Evolutionary conservation across 92 coral and sea anemone genomes (phyloP), one percentile per base, ranked within the genome.

Genomic region (Scolanthus callimorphus): DNA sequence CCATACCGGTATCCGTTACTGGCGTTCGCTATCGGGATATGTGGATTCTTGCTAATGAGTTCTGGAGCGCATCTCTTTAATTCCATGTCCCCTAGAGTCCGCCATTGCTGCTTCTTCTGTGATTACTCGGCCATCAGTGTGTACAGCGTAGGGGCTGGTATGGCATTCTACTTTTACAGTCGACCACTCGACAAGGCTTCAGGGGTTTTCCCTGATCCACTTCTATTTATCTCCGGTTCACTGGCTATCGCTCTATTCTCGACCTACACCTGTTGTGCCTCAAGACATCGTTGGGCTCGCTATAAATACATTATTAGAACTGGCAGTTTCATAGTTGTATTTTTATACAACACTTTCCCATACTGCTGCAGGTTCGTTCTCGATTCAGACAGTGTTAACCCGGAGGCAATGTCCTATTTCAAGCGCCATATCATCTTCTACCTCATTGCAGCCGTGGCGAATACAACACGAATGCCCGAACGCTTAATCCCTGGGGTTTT

Each of bases 21-120:
- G 26, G 88, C 95, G 28, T 89, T 89, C 48, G 95, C 99, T 2
- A 27, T 89, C 22, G 91, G 99, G 31, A 89, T 89, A 34, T 94
- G 99, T 51, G 96, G 96, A 1, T 94, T 94, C 56, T 65, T 85
- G 20, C 59, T 86, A 49, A 94, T 94, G 99, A 94, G 99, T 61
- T 84, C 88, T 0, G 96, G 99, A 6, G 97, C 99, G 11, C 99
- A 94, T 63, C 90, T 84, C 44, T 94, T 94, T 49, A 94, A 94
- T 29, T 94, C 88, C 25, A 94, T 94, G 99, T 94, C 99, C 39
- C 99, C 99, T 0, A 59, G 99, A 53, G 74, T 79, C 2, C 82
- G 99, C 13, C 99, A 94, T 51, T 73, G 80, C 27, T 94, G 99
- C 29, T 94, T 94, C 77, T 94, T 84, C 69, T 89, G 92, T 65